Base-by-base conservation (phyloP, 2,797 vertebrate genomes). In the Poeciliopsis paucimaculata region DNA sequence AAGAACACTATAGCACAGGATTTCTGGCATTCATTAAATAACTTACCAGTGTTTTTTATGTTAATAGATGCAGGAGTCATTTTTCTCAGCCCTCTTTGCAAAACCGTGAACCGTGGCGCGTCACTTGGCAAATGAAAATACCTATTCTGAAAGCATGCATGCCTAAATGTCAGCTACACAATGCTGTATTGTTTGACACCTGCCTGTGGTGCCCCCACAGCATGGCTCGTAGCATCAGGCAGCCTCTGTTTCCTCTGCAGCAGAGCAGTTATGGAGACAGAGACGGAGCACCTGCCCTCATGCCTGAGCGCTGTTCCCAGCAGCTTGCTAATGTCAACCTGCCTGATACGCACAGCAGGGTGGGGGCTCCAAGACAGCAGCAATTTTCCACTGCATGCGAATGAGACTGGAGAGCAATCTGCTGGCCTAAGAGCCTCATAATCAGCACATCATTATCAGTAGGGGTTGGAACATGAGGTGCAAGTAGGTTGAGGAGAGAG, bases 321-420 rank as follows among this genome's bases (percentile, higher is more conserved):
- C 92, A 93, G 94, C 92, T 94, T 93, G 93, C 93, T 93, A 94
- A 95, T 95, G 94, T 95, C 93, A 94, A 94, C 91, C 93, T 94
- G 93, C 90, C 92, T 90, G 88, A 90, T 91, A 88, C 2, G 64
- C 91, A 76, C 92, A 91, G 92, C 81, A 28, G 94, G 93, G 86
- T 79, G 90, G 86, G 89, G 88, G 88, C 84, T 82, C 86, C 88
- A 89, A 93, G 93, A 93, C 92, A 90, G 90, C 91, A 85, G 90
- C 93, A 93, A 95, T 95, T 94, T 95, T 91, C 94, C 88, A 90
- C 93, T 93, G 92, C 93, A 95, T 94, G 92, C 73, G 94, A 94
- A 94, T 93, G 91, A 91, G 93, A 89, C 90, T 88, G 85, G 90
- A 94, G 93, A 94, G 94, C 93, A 94, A 93, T 94, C 91, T 92